Evolutionary conservation across 2,113 vertebrate species (phyloP).

Genomic region (Spheniscus mendiculus): DNA sequence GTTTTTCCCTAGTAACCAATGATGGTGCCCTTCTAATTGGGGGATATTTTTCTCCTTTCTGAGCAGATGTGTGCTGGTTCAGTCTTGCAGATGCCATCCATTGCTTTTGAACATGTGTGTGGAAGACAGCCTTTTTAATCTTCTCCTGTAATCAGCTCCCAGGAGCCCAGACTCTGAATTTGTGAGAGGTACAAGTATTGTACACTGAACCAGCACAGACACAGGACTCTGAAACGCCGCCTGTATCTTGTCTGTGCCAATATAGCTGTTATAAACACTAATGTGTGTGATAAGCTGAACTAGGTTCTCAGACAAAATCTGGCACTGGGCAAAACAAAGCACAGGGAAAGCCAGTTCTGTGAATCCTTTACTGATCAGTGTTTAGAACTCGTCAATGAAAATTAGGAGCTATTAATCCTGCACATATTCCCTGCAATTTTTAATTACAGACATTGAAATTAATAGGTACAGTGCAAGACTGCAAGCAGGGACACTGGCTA

Average conservation of each 20-base stretch:
- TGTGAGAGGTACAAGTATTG: slow-evolving; percentile 15
- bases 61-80: slow-evolving; percentile 2
- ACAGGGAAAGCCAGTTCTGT: slow-evolving; percentile 52
- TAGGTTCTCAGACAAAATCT: slow-evolving; percentile 54
- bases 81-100: slow-evolving; percentile 46
- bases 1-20: slow-evolving; percentile 24
- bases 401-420: slow-evolving; percentile 62
- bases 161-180: slow-evolving; percentile 49
- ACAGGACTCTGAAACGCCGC: background rate
- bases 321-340: slow-evolving; percentile 37
- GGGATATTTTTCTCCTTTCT: slow-evolving; percentile 63
- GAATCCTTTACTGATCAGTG: slow-evolving; percentile 59
- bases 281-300: slow-evolving; percentile 7
- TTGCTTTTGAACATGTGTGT: slow-evolving; percentile 61
- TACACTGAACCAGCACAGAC: background rate
- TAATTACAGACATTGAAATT: slow-evolving; percentile 64
- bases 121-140: slow-evolving; percentile 68
- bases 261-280: background rate
- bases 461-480: slow-evolving; percentile 19
- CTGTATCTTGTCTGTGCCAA: background rate
- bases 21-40: slow-evolving; percentile 45
- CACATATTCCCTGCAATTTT: slow-evolving; percentile 52
- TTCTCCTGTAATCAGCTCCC: slow-evolving; percentile 70
- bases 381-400: slow-evolving; percentile 67
- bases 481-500: slow-evolving; percentile 21